Base-by-base conservation (phyloP, 2,888 invertebrate species). In the Choristoneura rosaceana region DNA sequence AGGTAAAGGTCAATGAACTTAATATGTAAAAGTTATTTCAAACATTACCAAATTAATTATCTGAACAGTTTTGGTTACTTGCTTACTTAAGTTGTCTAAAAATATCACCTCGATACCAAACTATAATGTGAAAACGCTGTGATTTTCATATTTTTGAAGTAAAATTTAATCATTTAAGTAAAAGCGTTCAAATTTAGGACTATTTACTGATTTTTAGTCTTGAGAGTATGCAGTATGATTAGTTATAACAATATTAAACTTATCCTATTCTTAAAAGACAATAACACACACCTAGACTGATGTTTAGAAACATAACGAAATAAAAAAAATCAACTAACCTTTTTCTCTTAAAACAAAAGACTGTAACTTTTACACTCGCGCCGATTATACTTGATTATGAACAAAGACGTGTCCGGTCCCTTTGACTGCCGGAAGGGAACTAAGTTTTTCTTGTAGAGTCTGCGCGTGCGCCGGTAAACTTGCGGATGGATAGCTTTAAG, bases 401-500 rank as follows among this genome's bases (percentile, higher is more conserved):
- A 66, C 34, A 66, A 52, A 50, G 25, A 76, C 74, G 74, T 83
- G 79, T 67, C 75, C 75, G 70, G 50, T 74, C 76, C 66, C 62
- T 75, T 65, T 76, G 74, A 74, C 80, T 76, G 77, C 76, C 76
- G 74, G 76, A 76, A 76, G 75, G 75, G 76, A 76, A 86, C 85
- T 85, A 79, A 75, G 68, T 70, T 73, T 69, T 71, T 76, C 76
- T 78, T 60, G 74, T 50, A 76, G 61, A 78, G 76, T 69, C 75
- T 82, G 81, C 82, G 78, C 67, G 14, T 12, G 77, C 80, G 81
- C 77, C 61, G 52, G 45, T 52, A 62, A 58, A 71, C 67, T 59
- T 67, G n/a, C 67, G 59, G 58, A 66, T 41, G 55, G 41, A 58
- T 59, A 15, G n/a, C 25, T 59, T 25, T n/a, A 38, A 52, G 38